phyloP scores from a whole-genome alignment of 2,113 vertebrate genomes.

The Pavo muticus region DNA sequence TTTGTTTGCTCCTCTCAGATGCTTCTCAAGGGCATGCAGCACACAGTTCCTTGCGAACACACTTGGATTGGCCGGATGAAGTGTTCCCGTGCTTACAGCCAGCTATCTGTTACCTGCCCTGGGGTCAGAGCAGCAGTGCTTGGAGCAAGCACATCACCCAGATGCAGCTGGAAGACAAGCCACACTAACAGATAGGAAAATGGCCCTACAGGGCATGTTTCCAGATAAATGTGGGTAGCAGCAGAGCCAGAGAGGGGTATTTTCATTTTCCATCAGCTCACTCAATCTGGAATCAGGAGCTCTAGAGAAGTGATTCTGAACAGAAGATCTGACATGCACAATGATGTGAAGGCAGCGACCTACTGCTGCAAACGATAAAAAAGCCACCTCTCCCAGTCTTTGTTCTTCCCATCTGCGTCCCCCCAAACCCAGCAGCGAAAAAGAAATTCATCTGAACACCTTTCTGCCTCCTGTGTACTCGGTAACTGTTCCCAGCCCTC shows the following conservation, averaged over 20 bases:
- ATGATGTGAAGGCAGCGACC: background rate
- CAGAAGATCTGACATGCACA: rapidly evolving
- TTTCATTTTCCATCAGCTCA: background rate
- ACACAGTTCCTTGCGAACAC: background rate
- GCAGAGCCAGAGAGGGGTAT: background rate
- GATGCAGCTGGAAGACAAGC: background rate
- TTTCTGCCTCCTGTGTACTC: background rate
- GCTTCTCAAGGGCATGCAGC: background rate
- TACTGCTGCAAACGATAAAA: background rate
- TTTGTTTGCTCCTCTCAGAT: rapidly evolving
- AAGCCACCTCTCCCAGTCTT: background rate
- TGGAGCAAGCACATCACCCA: background rate
- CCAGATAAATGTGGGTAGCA: background rate
- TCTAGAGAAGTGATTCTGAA: background rate
- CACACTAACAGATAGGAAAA: background rate
- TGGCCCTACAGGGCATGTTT: background rate
- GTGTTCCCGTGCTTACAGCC: background rate
- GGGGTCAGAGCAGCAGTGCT: background rate
- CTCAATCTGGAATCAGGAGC: background rate
- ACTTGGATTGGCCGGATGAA: background rate
- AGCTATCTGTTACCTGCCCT: background rate
- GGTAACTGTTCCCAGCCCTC: background rate
- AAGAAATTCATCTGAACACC: background rate
- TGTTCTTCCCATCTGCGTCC: background rate
- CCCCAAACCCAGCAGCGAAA: background rate